Evolutionary conservation across 2,888 invertebrate species (phyloP).

Genomic region (Ophraella communa): DNA sequence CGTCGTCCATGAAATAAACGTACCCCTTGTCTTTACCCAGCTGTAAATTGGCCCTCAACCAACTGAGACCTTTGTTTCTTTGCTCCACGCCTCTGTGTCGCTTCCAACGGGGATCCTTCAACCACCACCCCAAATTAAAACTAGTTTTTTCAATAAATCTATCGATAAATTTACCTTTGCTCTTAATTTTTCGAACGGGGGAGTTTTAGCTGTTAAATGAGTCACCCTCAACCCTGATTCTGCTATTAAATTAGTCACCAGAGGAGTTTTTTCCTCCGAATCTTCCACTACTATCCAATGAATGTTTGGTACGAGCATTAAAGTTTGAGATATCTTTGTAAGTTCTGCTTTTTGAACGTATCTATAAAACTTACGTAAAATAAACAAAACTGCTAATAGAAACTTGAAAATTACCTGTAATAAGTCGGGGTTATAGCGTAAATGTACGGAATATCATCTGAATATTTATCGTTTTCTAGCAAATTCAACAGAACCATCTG

Average conservation of each 20-base stretch:
- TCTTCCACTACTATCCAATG: constrained; percentile 97
- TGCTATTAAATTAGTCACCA: constrained; percentile 76
- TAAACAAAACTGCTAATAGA: too few relatives aligned
- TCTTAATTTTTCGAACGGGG: constrained; percentile 71
- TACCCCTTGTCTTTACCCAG: constrained; percentile 70
- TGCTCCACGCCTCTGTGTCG: constrained; percentile 91
- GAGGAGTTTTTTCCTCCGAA: constrained; percentile 69
- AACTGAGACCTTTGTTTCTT: constrained; percentile 83
- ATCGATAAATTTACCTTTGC: constrained; percentile 57
- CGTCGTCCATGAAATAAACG: constrained; percentile 96
- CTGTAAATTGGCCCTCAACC: constrained; percentile 73
- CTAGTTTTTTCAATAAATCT: not conserved
- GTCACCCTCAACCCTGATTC: constrained; percentile 67
- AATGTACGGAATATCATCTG: constrained; percentile 68
- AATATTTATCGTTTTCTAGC: constrained; percentile 5
- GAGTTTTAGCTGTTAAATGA: constrained; percentile 73
- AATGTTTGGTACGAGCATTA: constrained; percentile 84
- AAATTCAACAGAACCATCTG: constrained; percentile 7
- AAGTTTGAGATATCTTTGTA: constrained; percentile 86
- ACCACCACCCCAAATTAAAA: too few relatives aligned
- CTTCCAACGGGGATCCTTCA: constrained; percentile 71
- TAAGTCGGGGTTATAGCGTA: constrained; percentile 95
- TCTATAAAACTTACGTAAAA: constrained; percentile 59
- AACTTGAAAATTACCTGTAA: too few relatives aligned
- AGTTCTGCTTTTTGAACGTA: constrained; percentile 93